A percentile compares a stretch with the other conserved stretches of the same genome.
phyloP scores from a whole-genome alignment of 2,113 vertebrate species.

The Paramormyrops kingsleyae region DNA sequence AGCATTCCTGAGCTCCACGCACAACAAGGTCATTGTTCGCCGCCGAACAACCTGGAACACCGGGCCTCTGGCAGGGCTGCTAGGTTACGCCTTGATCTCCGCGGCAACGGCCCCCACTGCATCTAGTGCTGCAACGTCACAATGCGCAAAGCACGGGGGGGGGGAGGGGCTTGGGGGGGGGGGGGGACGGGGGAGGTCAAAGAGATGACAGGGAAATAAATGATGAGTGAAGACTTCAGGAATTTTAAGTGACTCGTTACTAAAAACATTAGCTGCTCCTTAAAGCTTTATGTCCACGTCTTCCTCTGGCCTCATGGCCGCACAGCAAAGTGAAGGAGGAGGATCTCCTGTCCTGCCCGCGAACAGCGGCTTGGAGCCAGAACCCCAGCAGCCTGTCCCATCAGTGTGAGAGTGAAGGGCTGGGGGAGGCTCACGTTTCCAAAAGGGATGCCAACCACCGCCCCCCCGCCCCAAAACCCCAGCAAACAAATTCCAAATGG shows the following conservation, averaged over 20 bases:
- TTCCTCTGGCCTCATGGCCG: background rate
- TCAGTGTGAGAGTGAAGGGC: background rate
- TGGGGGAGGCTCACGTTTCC: slow-evolving; percentile 53
- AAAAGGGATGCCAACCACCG: slow-evolving; percentile 22
- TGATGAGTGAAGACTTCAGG: background rate
- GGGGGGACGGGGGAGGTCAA: background rate
- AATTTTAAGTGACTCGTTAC: background rate
- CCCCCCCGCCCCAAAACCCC: background rate
- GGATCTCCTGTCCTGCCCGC: background rate
- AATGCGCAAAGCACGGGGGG: background rate
- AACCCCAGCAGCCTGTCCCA: slow-evolving; percentile 35
- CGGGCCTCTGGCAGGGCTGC: slow-evolving; percentile 55
- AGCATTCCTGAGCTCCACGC: slow-evolving; percentile 64
- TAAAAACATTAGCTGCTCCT: background rate
- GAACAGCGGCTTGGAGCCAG: slow-evolving; percentile 36
- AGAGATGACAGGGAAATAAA: background rate
- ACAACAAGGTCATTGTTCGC: slow-evolving; percentile 76
- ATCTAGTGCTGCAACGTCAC: slow-evolving; percentile 26
- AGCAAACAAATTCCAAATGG: slow-evolving; percentile 51
- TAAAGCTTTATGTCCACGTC: background rate
- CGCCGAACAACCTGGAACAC: slow-evolving; percentile 69
- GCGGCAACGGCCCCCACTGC: slow-evolving; percentile 54
- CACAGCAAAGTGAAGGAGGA: background rate
- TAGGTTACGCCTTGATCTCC: slow-evolving; percentile 53
- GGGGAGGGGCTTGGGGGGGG: background rate